These are phyloP conservation scores for Patella depressa DNA, from an alignment of 2,888 invertebrate species.

Conservation along the genomic window DNA sequence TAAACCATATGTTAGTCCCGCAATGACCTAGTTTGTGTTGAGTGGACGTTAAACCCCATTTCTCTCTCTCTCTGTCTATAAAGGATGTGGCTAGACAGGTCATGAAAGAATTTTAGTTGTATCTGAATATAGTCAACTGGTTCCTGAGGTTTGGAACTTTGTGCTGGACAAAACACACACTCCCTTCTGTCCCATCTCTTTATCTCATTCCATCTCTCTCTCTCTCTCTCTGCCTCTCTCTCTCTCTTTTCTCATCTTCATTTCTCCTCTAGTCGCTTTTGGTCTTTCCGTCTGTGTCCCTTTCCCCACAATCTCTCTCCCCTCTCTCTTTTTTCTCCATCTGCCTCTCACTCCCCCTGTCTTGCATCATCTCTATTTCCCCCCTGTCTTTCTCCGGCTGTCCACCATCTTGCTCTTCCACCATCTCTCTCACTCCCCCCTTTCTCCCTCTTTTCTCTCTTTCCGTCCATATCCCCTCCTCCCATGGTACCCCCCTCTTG, in stretches of 20 bases:
- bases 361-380: neutral
- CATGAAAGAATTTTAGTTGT: neutral
- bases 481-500: neutral
- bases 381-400: slow-evolving; percentile 6
- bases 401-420: neutral
- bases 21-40: too few species aligned
- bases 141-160: neutral
- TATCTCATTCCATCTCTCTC: too few species aligned
- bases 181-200: neutral
- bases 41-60: too few species aligned
- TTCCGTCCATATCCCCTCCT: neutral
- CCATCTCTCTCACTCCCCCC: slow-evolving; percentile 7
- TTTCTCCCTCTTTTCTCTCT: slow-evolving; percentile 8
- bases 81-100: too few species aligned
- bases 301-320: neutral
- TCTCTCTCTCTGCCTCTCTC: too few species aligned
- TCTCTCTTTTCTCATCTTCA: neutral
- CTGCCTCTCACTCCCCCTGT: neutral
- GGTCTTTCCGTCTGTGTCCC: slow-evolving; percentile 4
- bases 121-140: neutral
- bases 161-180: slow-evolving; percentile 1
- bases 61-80: too few species aligned
- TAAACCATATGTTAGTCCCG: too few species aligned
- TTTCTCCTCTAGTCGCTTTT: neutral
- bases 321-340: neutral